A percentile compares a stretch with the other conserved stretches of the same genome.
Evolutionary conservation across 2,113 vertebrate genomes (phyloP).

Genomic region (Corydoras sp.): DNA sequence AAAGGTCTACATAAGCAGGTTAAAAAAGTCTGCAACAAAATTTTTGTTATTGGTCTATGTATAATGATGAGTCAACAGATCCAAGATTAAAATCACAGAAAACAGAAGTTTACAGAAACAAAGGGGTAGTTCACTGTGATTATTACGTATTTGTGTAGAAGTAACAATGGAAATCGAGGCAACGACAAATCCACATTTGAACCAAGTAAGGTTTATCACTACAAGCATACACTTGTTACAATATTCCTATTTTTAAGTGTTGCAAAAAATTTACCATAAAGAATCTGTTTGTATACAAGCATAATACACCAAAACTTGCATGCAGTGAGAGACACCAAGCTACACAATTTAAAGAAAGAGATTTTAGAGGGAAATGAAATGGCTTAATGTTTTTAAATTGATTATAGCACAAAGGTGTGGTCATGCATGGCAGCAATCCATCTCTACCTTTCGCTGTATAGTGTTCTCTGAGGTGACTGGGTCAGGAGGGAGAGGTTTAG

Average conservation of each 20-base stretch:
- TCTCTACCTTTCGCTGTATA: conserved; percentile 59
- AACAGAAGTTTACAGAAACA: too few species aligned
- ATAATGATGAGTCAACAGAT: too few species aligned
- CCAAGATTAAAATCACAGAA: too few species aligned
- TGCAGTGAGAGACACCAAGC: background rate
- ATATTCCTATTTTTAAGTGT: background rate
- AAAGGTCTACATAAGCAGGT: too few species aligned
- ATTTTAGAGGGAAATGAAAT: background rate
- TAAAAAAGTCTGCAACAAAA: too few species aligned
- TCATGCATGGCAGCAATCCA: conserved; percentile 23
- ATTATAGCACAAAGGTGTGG: background rate
- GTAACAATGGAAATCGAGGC: too few species aligned
- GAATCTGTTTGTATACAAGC: background rate
- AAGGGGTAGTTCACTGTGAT: too few species aligned
- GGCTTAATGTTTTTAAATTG: background rate
- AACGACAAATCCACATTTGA: too few species aligned
- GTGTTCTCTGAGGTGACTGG: conserved; percentile 65
- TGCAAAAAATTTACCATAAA: background rate
- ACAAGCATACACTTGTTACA: too few species aligned
- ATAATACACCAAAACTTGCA: background rate
- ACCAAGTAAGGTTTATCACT: too few species aligned
- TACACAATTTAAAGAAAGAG: background rate
- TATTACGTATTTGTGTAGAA: too few species aligned
- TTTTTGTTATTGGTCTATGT: too few species aligned
- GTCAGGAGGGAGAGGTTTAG: conserved; percentile 80